A percentile compares a stretch with the other conserved stretches of the same genome.
These are phyloP conservation scores for Dichetophora obliterata DNA, from an alignment of 2,888 invertebrate genomes.

Conservation along the genomic window DNA sequence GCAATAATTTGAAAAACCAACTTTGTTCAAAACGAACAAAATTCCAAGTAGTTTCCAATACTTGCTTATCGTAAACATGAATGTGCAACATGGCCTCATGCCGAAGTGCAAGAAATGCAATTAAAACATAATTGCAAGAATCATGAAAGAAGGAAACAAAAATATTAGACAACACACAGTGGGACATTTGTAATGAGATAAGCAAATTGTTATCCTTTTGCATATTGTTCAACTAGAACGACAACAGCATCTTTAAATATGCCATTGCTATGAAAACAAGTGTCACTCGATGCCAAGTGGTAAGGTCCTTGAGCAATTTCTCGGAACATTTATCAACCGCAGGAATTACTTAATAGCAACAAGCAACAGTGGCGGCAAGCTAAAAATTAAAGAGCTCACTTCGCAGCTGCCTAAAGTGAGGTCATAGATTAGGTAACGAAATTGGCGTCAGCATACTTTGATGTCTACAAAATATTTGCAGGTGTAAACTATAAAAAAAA, in stretches of 20 bases:
- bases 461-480: background rate
- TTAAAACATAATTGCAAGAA: slow-evolving; percentile 43
- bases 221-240: background rate
- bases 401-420: background rate
- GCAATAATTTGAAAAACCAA: slow-evolving; percentile 41
- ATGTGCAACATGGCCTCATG: slow-evolving; percentile 40
- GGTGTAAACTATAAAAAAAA: background rate
- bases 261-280: slow-evolving; percentile 22
- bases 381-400: background rate
- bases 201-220: slow-evolving; percentile 6
- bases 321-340: slow-evolving; percentile 30
- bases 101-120: slow-evolving; percentile 47
- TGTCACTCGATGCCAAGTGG: slow-evolving; percentile 7
- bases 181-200: slow-evolving; percentile 31
- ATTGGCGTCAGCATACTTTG: background rate
- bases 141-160: background rate
- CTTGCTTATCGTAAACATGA: slow-evolving; percentile 17
- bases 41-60: slow-evolving; percentile 1
- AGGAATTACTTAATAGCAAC: slow-evolving; percentile 30
- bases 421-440: background rate
- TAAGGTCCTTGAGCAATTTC: background rate
- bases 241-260: slow-evolving; percentile 23
- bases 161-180: slow-evolving; percentile 19
- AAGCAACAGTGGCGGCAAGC: slow-evolving; percentile 4
- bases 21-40: slow-evolving; percentile 23